Conservation (phyloP, 2,888 invertebrate species). For the Venusia cambrica region DNA sequence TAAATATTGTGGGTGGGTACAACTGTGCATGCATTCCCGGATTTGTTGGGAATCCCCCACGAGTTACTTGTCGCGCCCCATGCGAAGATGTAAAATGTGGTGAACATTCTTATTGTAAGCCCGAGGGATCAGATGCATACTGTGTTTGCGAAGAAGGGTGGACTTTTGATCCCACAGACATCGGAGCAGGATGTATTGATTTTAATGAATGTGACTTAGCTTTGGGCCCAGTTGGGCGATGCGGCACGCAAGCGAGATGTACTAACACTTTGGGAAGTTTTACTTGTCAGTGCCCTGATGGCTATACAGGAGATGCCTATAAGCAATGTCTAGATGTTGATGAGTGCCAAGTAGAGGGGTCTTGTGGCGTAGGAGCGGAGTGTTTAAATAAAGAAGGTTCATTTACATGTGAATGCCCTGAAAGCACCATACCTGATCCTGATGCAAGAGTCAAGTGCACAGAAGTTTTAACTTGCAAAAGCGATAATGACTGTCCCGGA, state of each 20-base stretch:
- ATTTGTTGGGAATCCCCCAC: conserved; percentile 91
- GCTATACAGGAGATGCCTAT: conserved; percentile 92
- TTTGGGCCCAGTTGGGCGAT: conserved; percentile 89
- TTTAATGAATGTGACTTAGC: conserved; percentile 93
- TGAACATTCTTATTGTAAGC: conserved; percentile 93
- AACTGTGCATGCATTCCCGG: conserved; percentile 91
- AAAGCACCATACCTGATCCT: conserved; percentile 90
- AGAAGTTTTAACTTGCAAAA: conserved; percentile 89
- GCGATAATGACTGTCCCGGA: conserved; percentile 91
- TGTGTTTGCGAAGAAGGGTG: conserved; percentile 96
- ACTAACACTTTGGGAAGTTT: conserved; percentile 90
- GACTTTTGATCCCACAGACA: conserved; percentile 94
- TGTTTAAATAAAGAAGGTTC: conserved; percentile 90
- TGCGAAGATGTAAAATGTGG: conserved; percentile 96
- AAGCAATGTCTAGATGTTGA: conserved; percentile 91
- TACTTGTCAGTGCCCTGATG: conserved; percentile 90
- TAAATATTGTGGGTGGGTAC: conserved; percentile 90
- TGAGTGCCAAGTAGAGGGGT: conserved; percentile 86
- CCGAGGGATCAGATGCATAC: conserved; percentile 93
- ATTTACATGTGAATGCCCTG: conserved; percentile 90
- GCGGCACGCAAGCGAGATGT: conserved; percentile 91
- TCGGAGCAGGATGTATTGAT: conserved; percentile 94
- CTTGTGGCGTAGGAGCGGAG: conserved; percentile 90
- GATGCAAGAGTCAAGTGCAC: conserved; percentile 91
- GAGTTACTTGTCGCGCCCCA: conserved; percentile 91